phyloP scores from a whole-genome alignment of 2,888 invertebrate genomes.

The Trachelus tabidus region DNA sequence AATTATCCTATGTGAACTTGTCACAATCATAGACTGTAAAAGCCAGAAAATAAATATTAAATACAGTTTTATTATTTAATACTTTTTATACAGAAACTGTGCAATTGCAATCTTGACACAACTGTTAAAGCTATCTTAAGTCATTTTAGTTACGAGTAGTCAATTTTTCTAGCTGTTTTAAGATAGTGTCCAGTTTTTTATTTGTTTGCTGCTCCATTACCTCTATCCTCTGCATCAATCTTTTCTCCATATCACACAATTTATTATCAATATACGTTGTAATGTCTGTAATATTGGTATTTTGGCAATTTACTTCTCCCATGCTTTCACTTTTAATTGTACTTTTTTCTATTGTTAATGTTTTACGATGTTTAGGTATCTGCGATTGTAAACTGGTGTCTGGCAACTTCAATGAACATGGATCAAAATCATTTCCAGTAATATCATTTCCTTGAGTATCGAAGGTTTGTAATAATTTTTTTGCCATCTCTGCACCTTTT shows the following conservation, averaged over 20 bases:
- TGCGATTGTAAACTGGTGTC: slow-evolving; percentile 15
- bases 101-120: background rate
- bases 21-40: background rate
- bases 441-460: slow-evolving; percentile 19
- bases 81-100: background rate
- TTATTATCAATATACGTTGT: slow-evolving; percentile 56
- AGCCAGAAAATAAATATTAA: background rate
- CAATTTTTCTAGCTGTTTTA: slow-evolving; percentile 21
- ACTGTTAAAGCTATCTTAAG: background rate
- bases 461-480: slow-evolving; percentile 30
- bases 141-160: background rate
- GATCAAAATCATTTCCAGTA: slow-evolving; percentile 23
- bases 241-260: slow-evolving; percentile 55
- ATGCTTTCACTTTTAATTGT: background rate
- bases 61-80: background rate
- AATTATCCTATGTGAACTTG: background rate
- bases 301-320: slow-evolving; percentile 1
- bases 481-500: slow-evolving; percentile 30
- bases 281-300: slow-evolving; percentile 25
- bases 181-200: slow-evolving; percentile 59
- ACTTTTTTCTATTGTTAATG: background rate
- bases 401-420: slow-evolving; percentile 26
- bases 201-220: slow-evolving; percentile 55
- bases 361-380: background rate
- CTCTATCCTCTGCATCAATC: slow-evolving; percentile 51